Percentiles rank a stretch among this genome's conserved stretches.
These are phyloP conservation scores for Spodoptera littoralis DNA, from an alignment of 2,888 invertebrate genomes.

Conservation along the genomic window DNA sequence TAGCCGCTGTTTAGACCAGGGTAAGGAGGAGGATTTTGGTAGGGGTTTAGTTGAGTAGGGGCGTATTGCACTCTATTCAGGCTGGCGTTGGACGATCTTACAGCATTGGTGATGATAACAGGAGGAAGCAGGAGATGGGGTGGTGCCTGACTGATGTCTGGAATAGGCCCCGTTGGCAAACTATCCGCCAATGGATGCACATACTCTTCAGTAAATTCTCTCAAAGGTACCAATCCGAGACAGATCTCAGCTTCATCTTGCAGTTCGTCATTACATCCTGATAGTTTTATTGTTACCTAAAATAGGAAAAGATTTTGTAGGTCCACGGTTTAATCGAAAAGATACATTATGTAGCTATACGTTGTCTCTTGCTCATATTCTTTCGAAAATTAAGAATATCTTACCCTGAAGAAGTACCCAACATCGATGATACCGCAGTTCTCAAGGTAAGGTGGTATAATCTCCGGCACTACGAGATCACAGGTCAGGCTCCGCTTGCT, in stretches of 20 bases:
- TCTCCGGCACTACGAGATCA: conserved; percentile 67
- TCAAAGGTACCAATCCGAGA: conserved; percentile 72
- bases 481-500: conserved; percentile 58
- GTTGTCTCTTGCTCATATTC: no score
- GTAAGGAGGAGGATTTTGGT: conserved; percentile 37
- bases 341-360: no score
- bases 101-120: neutral
- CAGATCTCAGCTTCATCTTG: conserved; percentile 72
- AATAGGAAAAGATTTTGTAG: conserved; percentile 30
- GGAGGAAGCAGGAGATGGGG: conserved; percentile 22
- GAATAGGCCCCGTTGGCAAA: conserved; percentile 68
- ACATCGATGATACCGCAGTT: conserved; percentile 74
- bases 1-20: conserved; percentile 23
- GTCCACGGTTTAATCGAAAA: neutral
- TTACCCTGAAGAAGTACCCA: conserved; percentile 74
- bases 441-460: conserved; percentile 70
- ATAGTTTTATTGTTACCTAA: conserved; percentile 72
- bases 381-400: conserved; percentile 9
- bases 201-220: conserved; percentile 56
- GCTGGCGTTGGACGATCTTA: conserved; percentile 30
- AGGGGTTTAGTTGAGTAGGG: conserved; percentile 8
- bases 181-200: conserved; percentile 68
- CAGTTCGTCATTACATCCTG: conserved; percentile 74
- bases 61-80: conserved; percentile 27
- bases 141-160: conserved; percentile 41